A percentile compares a stretch with the other conserved stretches of the same genome.
Evolutionary conservation across 2,888 invertebrate genomes (phyloP).

Genomic region (Limnephilus rhombicus): DNA sequence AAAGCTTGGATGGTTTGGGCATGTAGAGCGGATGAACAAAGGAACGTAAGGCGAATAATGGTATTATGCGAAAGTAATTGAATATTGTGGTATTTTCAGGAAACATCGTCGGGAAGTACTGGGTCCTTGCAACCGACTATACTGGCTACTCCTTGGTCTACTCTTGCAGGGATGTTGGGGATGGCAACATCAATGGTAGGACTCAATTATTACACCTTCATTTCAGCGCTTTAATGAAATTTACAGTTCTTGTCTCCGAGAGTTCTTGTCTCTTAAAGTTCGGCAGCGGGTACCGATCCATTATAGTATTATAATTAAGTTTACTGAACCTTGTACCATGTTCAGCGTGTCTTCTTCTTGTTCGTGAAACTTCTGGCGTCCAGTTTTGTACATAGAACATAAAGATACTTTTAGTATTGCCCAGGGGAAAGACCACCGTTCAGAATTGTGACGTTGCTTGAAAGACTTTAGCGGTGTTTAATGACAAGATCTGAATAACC

Average conservation of each 20-base stretch:
- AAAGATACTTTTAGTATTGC: too few species aligned
- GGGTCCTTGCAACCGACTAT: constrained; percentile 83
- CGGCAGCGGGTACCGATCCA: neutral
- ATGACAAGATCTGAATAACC: too few species aligned
- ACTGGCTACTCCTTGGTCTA: constrained; percentile 80
- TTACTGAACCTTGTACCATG: neutral
- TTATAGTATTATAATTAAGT: neutral
- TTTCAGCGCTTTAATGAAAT: neutral
- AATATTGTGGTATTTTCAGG: constrained; percentile 70
- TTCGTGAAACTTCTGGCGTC: neutral
- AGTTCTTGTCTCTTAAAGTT: too few species aligned
- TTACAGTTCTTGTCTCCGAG: neutral
- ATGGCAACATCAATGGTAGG: constrained; percentile 49
- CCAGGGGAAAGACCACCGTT: too few species aligned
- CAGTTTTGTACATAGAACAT: neutral
- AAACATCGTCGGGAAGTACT: constrained; percentile 75
- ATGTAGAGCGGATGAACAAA: too few species aligned
- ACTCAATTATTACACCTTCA: neutral
- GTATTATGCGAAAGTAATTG: too few species aligned
- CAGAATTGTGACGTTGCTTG: too few species aligned
- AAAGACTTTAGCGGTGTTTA: too few species aligned
- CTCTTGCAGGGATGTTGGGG: constrained; percentile 74
- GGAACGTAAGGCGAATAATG: too few species aligned
- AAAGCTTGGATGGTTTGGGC: too few species aligned
- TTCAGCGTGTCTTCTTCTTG: neutral